These are phyloP conservation scores for Periplaneta americana DNA, from an alignment of 1,140 invertebrate genomes.

Conservation along the genomic window DNA sequence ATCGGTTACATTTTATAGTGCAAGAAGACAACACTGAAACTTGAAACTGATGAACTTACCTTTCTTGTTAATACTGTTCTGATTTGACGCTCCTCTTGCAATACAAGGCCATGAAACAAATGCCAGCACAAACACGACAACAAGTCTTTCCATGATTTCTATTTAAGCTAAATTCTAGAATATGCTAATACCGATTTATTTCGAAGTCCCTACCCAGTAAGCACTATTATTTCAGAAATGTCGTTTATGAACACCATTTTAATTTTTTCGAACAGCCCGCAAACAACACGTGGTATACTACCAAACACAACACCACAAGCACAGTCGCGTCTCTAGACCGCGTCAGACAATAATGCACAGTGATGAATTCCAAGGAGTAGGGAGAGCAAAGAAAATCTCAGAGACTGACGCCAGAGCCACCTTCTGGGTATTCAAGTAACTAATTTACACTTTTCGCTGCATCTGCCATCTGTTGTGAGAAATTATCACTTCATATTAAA, in stretches of 20 bases:
- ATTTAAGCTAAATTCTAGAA: no score
- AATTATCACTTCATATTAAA: neutral
- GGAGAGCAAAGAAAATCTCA: no score
- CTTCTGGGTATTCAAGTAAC: neutral
- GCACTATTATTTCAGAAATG: no score
- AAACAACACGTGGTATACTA: neutral
- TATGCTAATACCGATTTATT: no score
- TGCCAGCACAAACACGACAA: neutral
- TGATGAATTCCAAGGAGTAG: no score
- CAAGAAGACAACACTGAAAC: no score
- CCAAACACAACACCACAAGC: neutral
- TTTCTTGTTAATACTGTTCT: neutral
- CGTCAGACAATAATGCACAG: no score
- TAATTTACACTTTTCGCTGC: neutral
- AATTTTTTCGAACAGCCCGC: neutral
- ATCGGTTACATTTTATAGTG: no score
- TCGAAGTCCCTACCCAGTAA: no score
- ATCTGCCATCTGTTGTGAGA: neutral
- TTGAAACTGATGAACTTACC: neutral
- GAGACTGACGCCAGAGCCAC: neutral
- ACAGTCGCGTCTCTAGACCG: neutral
- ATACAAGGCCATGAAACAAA: neutral
- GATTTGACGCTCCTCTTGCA: neutral
- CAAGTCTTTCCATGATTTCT: neutral
- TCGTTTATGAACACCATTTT: no score